Evolutionary conservation across 2,113 vertebrate genomes (phyloP).

Genomic region (Sapayoa aenigma): DNA sequence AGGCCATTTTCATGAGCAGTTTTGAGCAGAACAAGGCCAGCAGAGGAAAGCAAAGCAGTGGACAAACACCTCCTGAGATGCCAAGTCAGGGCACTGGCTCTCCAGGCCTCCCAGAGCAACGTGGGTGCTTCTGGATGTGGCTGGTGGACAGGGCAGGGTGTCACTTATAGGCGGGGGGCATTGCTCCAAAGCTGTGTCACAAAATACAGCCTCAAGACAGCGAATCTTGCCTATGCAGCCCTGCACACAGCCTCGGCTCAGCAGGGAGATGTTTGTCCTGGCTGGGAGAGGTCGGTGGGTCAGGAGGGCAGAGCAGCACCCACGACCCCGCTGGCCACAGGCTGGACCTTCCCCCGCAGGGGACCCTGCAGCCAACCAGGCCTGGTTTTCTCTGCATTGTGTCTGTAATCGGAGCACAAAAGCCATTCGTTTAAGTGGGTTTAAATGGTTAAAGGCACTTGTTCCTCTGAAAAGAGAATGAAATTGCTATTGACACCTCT

Average conservation of each 20-base stretch:
- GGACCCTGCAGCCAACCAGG: background rate
- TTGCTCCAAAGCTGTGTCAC: background rate
- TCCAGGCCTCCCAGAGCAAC: background rate
- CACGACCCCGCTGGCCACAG: background rate
- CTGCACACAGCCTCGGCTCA: background rate
- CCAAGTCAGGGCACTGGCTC: background rate
- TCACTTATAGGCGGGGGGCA: background rate
- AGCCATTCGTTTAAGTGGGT: background rate
- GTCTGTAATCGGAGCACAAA: constrained; percentile 13
- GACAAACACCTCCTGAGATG: background rate
- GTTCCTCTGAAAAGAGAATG: constrained; percentile 36
- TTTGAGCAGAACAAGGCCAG: background rate
- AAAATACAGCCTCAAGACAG: background rate
- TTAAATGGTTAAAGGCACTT: constrained; percentile 58
- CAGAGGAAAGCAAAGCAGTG: background rate
- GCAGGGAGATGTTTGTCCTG: background rate
- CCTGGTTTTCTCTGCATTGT: background rate
- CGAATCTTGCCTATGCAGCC: background rate
- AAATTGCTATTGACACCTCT: constrained; percentile 38
- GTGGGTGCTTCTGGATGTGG: background rate
- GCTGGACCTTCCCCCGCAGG: background rate
- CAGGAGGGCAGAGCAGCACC: constrained; percentile 46
- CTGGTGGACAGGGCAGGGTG: background rate
- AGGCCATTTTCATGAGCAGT: background rate
- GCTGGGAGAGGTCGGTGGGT: background rate